Base-by-base conservation (phyloP, 2,888 invertebrate genomes). In the Gari tellinella region DNA sequence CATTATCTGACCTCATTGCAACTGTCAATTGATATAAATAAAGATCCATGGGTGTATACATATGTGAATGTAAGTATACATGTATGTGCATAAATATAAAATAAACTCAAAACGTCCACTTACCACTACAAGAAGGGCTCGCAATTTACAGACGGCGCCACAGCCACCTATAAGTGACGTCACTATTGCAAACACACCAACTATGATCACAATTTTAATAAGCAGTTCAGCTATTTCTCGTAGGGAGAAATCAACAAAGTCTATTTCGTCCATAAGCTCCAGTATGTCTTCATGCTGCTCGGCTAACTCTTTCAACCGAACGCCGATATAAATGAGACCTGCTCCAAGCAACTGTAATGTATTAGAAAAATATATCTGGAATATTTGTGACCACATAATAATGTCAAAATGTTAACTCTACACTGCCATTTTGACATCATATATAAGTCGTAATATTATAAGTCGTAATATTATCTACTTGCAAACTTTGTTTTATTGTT, bases 151-250 rank as follows among this genome's bases (percentile, higher is more conserved):
- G 26, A 72, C 19, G 12, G 77, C 77, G 1, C 77, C 77, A 19
- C 52, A 23, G 1, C 72, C 77, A 15, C 77, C 77, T 14, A 48
- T 41, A 5, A 72, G n/a, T 48, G 77, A 64, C n/a, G 72, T 72
- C 8, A 77, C 19, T 15, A 77, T 57, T 0, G 69, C 58, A 43
- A 77, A 67, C 43, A 56, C 68, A 8, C 77, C 77, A 0, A 64
- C 14, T 12, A 64, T 43, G 26, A 72, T 72, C 10, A 77, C 56
- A 41, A 65, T 45, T 3, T 63, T 43, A 25, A 77, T 57, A 5
- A 72, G 41, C 12, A 67, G 26, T 14, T 53, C 45, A 3, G 72
- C 40, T 8, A 77, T 37, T 17, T 72, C 53, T 19, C 41, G 51
- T 7, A 77, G 51, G 0, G 72, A 58, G 25, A 65, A 41, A 5